Evolutionary conservation across 2,113 vertebrate genomes (phyloP), one percentile per base, ranked within the genome.

Genomic region (Peromyscus maniculatus): DNA sequence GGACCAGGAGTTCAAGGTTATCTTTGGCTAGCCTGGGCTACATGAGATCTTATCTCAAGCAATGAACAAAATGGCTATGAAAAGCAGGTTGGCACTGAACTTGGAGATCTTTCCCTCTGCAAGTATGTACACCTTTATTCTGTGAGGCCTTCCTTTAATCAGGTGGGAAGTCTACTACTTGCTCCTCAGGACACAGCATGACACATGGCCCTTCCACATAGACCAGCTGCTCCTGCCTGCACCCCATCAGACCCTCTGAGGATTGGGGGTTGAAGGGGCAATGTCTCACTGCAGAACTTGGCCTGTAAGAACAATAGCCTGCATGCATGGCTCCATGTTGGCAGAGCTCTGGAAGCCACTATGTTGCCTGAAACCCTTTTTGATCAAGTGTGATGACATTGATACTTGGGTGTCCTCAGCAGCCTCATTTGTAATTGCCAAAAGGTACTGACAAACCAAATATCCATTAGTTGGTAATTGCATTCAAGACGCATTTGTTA

Each of bases 151-250:
- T 62, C 52, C 28, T 67, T 84, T 36, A 55, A 2, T n/a, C 3
- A 55, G 28, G 7, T 31, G 39, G 49, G 72, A 49, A 22, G 39
- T 16, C 52, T 66, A n/a, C 0, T 0, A 0, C 13, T 8, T 80
- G 4, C 7, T 24, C 7, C 1, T 57, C 3, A 7, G 5, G 89
- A 62, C 24, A 80, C 39, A n/a, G 9, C 0, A 2, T 0, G 36
- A 10, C 0, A 2, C 0, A 10, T 1, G 3, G 16, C 17, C 19
- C 36, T 55, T 79, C 15, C 28, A 4, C 17, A 1, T 0, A 36
- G 46, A 33, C 39, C 0, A 1, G n/a, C 1, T 33, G 26, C 16
- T 84, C 66, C 66, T 69, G 22, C 13, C 26, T 17, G 3, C 21
- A 17, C 5, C 17, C 31, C 0, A 3, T 19, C 57, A 46, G 12